Evolutionary conservation across 2,113 vertebrate genomes (phyloP), one percentile per base, ranked within the genome.

Genomic region (Calidris pugnax): DNA sequence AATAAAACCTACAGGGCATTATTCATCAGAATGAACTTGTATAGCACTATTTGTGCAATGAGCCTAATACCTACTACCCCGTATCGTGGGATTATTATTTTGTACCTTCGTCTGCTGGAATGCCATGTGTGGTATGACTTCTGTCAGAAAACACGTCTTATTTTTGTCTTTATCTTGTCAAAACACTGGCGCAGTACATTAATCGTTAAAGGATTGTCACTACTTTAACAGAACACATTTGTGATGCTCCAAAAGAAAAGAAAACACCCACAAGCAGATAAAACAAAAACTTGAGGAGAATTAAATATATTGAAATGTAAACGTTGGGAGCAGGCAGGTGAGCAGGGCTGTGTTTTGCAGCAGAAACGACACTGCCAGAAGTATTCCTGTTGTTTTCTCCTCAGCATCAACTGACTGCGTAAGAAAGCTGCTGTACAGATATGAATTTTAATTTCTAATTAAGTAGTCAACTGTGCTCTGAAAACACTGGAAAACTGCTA

Each of bases 121-220:
- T 97, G 93, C 90, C 94, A 85, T 43, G 14, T 81, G 94, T 95
- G 67, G 55, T 96, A 93, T 96, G 88, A 72, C 94, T 98, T 97
- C 89, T 97, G 95, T 97, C 94, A 97, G 53, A 75, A 97, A 97
- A 97, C 74, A 96, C 32, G 45, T 93, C 96, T 95, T 87, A 92
- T 79, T 97, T 97, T 96, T 96, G 85, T 93, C 96, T 96, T 95
- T 95, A 73, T 74, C 87, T 96, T 97, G 80, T 96, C 96, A 97
- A 97, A 97, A 97, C 90, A 95, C 41, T 5, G 5, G 30, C 93
- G 64, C 57, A 12, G 18, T 39, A 32, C 56, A 39, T 83, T 96
- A 82, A 92, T 92, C 9, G 0, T 84, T 78, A 87, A 75, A 69
- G 66, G 37, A 90, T 72, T 97, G 77, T 89, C 84, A 96, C 80